Base-by-base conservation (phyloP, 1,140 invertebrate species). In the Drosophila albomicans region DNA sequence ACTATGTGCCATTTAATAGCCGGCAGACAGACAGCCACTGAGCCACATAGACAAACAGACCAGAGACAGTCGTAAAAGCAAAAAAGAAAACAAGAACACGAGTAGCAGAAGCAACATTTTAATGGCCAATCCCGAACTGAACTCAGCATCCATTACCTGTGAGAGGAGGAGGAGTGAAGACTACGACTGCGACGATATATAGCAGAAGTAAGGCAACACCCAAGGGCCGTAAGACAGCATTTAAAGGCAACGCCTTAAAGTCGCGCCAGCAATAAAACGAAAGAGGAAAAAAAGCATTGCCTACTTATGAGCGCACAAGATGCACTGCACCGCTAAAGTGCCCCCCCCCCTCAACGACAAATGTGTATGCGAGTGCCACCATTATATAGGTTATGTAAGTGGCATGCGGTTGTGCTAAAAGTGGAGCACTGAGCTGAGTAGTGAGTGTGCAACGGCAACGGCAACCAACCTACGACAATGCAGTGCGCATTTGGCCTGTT, bases 321-420 rank as follows among this genome's bases (percentile, higher is more conserved):
- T 54, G 56, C 35, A 51, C 13, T 20, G 45, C 20, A 16, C 13
- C 11, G 46, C 45, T 25, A 45, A 52, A 67, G 25, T 30, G 13
- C 11, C 20, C 5, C 20, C 20, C 5, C 20, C 20, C 20, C 20
- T 25, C 20, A 25, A 25, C n/a, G 25, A 25, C 43, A 58, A 30
- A 38, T 45, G 10, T 30, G 10, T 7, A n/a, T 51, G 16, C 51
- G 5, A 41, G 20, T 49, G n/a, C 20, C 41, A 13, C 11, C 43
- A 10, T 15, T 61, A 79, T 49, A 69, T 69, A 54, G 71, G 66
- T 79, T 78, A 81, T 49, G 51, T 46, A 78, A 65, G 65, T 58
- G 66, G 32, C 41, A 48, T 16, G 52, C n/a, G 48, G 35, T 15
- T 45, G 58, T 28, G 6, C 32, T 61, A 30, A 61, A 66, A 48